Conservation (phyloP, 2,113 vertebrate genomes). For the Malurus cyaneus region DNA sequence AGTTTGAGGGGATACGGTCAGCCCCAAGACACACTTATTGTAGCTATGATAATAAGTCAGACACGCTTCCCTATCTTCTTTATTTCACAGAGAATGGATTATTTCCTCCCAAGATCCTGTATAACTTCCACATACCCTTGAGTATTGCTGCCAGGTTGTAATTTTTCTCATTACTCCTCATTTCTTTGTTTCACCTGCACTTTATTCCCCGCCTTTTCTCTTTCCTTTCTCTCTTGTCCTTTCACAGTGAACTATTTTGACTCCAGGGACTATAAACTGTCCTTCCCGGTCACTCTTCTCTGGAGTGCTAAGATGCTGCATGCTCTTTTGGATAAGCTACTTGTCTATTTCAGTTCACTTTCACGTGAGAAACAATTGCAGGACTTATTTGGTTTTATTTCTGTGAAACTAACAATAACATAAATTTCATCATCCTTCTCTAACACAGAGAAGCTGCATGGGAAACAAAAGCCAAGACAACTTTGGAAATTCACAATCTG, state of each 20-base stretch:
- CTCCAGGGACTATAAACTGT: background rate
- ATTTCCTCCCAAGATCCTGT: background rate
- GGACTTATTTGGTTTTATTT: background rate
- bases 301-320: background rate
- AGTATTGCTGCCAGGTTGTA: background rate
- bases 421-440: background rate
- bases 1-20: background rate
- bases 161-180: background rate
- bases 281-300: background rate
- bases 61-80: background rate
- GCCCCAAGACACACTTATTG: background rate
- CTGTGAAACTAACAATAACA: background rate
- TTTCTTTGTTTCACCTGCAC: background rate
- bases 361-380: background rate
- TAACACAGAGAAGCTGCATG: background rate
- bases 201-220: background rate
- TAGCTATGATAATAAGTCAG: background rate
- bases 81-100: background rate
- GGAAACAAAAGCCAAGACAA: background rate
- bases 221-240: background rate
- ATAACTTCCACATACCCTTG: background rate
- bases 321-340: background rate
- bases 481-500: background rate
- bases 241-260: background rate
- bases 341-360: background rate